Percentiles rank a stretch among this genome's conserved stretches.
These are phyloP conservation scores for Philereme transversata DNA, from an alignment of 2,888 invertebrate species.

Conservation along the genomic window DNA sequence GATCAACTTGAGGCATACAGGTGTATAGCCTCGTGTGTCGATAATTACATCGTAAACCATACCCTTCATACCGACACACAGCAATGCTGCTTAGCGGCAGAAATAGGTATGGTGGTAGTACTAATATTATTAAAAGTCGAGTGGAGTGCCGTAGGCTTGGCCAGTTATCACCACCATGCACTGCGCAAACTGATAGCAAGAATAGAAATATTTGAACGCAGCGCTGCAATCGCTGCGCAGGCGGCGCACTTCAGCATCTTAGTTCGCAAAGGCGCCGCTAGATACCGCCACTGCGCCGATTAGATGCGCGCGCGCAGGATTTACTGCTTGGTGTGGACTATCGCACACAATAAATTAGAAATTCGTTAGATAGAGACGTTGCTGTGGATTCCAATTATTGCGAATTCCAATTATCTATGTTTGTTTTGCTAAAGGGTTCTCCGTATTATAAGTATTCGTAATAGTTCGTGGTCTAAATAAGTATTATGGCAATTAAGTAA, in stretches of 20 bases:
- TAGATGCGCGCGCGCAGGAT: slow-evolving; percentile 75
- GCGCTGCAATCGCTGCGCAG: slow-evolving; percentile 43
- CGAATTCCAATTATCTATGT: slow-evolving; percentile 36
- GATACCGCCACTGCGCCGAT: slow-evolving; percentile 72
- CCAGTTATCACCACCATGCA: slow-evolving; percentile 36
- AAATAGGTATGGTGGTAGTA: no score
- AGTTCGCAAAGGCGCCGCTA: slow-evolving; percentile 77
- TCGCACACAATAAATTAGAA: slow-evolving; percentile 81
- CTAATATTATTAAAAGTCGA: neutral
- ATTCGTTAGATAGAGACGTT: slow-evolving; percentile 82
- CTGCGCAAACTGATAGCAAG: slow-evolving; percentile 42
- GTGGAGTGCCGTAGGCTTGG: slow-evolving; percentile 7
- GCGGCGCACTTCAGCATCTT: slow-evolving; percentile 71
- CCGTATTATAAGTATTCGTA: neutral
- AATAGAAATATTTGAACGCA: slow-evolving; percentile 66
- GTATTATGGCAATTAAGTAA: no score
- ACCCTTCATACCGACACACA: no score
- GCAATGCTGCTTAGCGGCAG: no score
- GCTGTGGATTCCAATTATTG: slow-evolving; percentile 75
- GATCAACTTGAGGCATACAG: no score
- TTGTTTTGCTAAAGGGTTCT: slow-evolving; percentile 5
- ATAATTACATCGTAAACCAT: no score
- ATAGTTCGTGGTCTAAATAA: no score
- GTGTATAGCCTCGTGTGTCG: no score
- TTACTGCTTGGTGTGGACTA: slow-evolving; percentile 71